Percentiles rank a stretch among this genome's conserved stretches.
These are phyloP conservation scores for Psephotus haematonotus DNA, from an alignment of 2,113 vertebrate species.

Conservation along the genomic window DNA sequence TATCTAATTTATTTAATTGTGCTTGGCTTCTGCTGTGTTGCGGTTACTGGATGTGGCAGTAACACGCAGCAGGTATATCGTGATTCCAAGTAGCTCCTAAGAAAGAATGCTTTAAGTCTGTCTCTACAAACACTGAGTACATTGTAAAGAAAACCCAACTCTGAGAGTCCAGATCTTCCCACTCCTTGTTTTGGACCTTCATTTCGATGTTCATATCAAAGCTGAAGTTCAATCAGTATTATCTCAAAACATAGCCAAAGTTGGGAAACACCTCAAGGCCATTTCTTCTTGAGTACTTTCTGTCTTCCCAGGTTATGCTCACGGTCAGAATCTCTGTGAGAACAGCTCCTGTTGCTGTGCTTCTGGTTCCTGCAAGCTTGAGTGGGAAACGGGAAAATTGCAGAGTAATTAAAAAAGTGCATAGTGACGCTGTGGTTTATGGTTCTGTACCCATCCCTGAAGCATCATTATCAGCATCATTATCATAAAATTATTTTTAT, in stretches of 20 bases:
- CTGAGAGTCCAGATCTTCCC: background rate
- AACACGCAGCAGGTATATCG: too few relatives aligned
- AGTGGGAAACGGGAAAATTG: background rate
- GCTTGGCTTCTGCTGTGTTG: background rate
- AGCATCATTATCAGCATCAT: background rate
- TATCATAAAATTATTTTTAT: background rate
- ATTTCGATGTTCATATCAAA: background rate
- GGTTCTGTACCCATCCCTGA: background rate
- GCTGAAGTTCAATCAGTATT: background rate
- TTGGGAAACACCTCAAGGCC: background rate
- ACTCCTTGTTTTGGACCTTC: background rate
- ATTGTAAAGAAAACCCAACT: background rate
- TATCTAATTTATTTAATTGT: background rate
- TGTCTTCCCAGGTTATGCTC: background rate
- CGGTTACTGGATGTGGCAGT: background rate
- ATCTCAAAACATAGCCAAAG: background rate
- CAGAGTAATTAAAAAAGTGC: background rate
- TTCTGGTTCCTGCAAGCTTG: background rate
- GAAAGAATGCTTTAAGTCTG: background rate
- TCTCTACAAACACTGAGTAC: background rate
- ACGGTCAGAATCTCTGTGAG: background rate
- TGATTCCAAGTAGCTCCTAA: background rate
- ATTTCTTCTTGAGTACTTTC: background rate
- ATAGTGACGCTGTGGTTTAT: background rate
- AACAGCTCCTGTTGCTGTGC: background rate